Percentiles rank a stretch among this genome's conserved stretches.
These are phyloP conservation scores for Ectropis grisescens DNA, from an alignment of 1,140 invertebrate genomes.

Conservation along the genomic window DNA sequence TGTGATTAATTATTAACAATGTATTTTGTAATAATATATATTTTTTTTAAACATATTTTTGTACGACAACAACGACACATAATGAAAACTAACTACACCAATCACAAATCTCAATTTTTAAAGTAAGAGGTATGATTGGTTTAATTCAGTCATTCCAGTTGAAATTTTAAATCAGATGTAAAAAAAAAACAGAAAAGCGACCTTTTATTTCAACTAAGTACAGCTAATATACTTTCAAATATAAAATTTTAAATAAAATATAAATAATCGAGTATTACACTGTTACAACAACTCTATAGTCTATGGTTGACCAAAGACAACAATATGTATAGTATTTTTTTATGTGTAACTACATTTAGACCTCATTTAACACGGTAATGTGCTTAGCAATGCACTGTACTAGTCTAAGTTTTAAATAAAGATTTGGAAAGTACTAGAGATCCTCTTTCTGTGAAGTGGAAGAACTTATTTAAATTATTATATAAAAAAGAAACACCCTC, in stretches of 20 bases:
- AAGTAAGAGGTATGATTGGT: too few species aligned
- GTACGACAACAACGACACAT: too few species aligned
- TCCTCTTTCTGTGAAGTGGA: conserved; percentile 25
- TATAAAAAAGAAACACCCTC: conserved; percentile 8
- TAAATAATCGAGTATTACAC: conserved; percentile 68
- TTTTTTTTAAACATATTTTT: too few species aligned
- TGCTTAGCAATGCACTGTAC: background rate
- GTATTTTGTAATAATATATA: too few species aligned
- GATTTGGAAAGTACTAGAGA: conserved; percentile 40
- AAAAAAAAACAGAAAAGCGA: too few species aligned
- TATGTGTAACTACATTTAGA: conserved; percentile 38
- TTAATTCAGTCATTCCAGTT: too few species aligned
- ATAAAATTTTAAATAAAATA: conserved; percentile 60
- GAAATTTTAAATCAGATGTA: too few species aligned
- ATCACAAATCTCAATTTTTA: too few species aligned
- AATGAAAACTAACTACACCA: too few species aligned
- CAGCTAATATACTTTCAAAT: too few species aligned
- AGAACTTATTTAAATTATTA: conserved; percentile 12
- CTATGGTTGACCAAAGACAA: conserved; percentile 55
- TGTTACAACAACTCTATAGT: conserved; percentile 59
- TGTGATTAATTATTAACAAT: too few species aligned
- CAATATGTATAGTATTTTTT: conserved; percentile 38
- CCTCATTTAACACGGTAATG: conserved; percentile 2
- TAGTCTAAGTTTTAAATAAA: conserved; percentile 10
- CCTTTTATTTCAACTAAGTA: too few species aligned